phyloP scores from a whole-genome alignment of 2,797 vertebrate genomes.

The Gobionotothen gibberifrons region DNA sequence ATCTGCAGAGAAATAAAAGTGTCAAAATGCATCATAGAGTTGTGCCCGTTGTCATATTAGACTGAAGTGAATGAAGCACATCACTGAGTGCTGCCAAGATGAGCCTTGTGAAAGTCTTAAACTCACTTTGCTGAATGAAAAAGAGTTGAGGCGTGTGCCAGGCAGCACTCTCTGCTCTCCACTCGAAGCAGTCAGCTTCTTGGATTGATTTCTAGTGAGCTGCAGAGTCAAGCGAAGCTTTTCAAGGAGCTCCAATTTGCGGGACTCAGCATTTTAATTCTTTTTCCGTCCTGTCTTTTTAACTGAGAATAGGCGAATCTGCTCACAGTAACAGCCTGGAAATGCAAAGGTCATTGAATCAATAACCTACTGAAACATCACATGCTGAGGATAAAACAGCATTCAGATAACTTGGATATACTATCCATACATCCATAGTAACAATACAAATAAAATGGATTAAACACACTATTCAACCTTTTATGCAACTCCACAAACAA shows the following conservation, averaged over 20 bases:
- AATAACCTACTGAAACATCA: conserved; percentile 30
- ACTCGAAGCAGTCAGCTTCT: conserved; percentile 50
- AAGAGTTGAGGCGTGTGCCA: conserved; percentile 20
- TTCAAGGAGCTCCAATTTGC: conserved; percentile 60
- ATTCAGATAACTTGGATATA: background rate
- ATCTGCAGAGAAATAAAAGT: conserved; percentile 40
- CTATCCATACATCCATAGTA: background rate
- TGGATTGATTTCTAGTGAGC: conserved; percentile 63
- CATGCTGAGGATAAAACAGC: conserved; percentile 17
- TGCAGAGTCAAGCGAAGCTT: conserved; percentile 44
- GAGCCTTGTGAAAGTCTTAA: conserved; percentile 15
- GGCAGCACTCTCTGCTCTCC: conserved; percentile 21
- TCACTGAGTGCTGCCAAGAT: conserved; percentile 4
- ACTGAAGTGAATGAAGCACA: conserved; percentile 29
- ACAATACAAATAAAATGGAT: background rate
- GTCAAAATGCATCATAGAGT: conserved; percentile 22
- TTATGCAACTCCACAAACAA: conserved; percentile 7
- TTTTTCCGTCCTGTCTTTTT: conserved; percentile 43
- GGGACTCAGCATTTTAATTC: conserved; percentile 50
- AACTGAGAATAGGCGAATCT: conserved; percentile 41
- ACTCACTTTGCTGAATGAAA: conserved; percentile 43
- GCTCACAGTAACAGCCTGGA: conserved; percentile 43
- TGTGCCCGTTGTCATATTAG: conserved; percentile 22
- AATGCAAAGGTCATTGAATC: conserved; percentile 63
- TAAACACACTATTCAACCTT: background rate